These are phyloP conservation scores for Chrosomus eos DNA, from an alignment of 2,797 vertebrate genomes.

Conservation along the genomic window DNA sequence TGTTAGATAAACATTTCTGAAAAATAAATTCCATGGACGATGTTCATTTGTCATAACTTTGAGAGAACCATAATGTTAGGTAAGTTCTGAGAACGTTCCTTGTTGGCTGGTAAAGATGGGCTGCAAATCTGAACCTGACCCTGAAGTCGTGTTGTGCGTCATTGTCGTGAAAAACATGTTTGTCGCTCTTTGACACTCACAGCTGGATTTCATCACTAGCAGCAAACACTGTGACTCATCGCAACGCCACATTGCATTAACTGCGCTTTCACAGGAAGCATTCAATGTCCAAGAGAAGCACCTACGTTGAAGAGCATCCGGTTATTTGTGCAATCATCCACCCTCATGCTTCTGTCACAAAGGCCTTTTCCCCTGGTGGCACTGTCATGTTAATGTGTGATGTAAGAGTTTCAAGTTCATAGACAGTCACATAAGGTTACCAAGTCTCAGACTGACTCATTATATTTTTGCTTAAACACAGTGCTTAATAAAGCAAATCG, in stretches of 20 bases:
- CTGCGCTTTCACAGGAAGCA: conserved; percentile 59
- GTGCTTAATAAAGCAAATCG: conserved; percentile 50
- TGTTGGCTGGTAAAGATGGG: background rate
- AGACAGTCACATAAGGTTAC: conserved; percentile 16
- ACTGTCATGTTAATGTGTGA: background rate
- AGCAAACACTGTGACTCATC: conserved; percentile 68
- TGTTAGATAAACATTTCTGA: background rate
- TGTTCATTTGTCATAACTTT: background rate
- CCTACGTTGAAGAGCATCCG: conserved; percentile 26
- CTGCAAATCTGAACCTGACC: background rate
- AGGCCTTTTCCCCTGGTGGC: background rate
- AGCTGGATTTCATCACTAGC: conserved; percentile 70
- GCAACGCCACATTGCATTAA: conserved; percentile 65
- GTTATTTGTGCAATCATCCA: conserved; percentile 20
- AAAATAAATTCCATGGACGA: background rate
- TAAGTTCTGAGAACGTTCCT: background rate
- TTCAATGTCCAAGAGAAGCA: conserved; percentile 58
- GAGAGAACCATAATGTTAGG: background rate
- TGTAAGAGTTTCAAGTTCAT: conserved; percentile 25
- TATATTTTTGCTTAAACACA: conserved; percentile 40
- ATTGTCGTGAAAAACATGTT: conserved; percentile 63
- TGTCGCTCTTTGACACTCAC: conserved; percentile 63
- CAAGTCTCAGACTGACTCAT: conserved; percentile 26
- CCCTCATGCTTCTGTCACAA: conserved; percentile 3
- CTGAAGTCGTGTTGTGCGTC: background rate